phyloP scores from a whole-genome alignment of 2,797 vertebrate species.

The Microctenopoma steveboyesi region DNA sequence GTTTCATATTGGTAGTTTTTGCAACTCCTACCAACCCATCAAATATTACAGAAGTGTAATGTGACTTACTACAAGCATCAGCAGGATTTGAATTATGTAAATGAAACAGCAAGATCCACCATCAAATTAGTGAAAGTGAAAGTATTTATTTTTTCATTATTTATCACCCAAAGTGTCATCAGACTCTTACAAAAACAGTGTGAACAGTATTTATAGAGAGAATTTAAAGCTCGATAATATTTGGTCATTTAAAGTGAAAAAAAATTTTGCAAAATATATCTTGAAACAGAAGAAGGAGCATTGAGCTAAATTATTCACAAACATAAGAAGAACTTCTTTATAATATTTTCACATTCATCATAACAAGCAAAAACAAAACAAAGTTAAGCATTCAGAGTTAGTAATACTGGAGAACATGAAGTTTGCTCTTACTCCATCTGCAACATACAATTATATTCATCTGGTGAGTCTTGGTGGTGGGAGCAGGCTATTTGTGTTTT shows the following conservation, averaged over 20 bases:
- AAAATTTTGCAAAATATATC: neutral
- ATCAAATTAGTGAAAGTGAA: neutral
- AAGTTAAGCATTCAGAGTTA: neutral
- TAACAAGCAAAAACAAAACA: neutral
- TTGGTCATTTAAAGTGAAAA: neutral
- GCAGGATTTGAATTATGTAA: neutral
- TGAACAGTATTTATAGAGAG: neutral
- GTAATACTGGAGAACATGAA: constrained; percentile 4
- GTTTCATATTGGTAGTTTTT: neutral
- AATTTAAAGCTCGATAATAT: neutral
- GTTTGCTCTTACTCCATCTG: constrained; percentile 6
- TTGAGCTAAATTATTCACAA: neutral
- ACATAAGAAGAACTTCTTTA: neutral
- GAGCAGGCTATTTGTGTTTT: too few species aligned
- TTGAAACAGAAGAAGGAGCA: constrained; percentile 1
- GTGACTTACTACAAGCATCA: neutral
- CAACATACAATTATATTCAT: constrained; percentile 36
- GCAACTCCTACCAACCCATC: neutral
- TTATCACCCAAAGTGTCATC: constrained; percentile 4
- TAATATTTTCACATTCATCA: neutral
- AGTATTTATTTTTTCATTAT: neutral
- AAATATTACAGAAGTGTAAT: neutral
- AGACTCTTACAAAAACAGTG: neutral
- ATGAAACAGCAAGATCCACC: neutral
- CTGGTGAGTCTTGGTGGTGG: neutral